Evolutionary conservation across 2,888 invertebrate species (phyloP), one percentile per base, ranked within the genome.

Genomic region (Rambutsinella grinnellia): DNA sequence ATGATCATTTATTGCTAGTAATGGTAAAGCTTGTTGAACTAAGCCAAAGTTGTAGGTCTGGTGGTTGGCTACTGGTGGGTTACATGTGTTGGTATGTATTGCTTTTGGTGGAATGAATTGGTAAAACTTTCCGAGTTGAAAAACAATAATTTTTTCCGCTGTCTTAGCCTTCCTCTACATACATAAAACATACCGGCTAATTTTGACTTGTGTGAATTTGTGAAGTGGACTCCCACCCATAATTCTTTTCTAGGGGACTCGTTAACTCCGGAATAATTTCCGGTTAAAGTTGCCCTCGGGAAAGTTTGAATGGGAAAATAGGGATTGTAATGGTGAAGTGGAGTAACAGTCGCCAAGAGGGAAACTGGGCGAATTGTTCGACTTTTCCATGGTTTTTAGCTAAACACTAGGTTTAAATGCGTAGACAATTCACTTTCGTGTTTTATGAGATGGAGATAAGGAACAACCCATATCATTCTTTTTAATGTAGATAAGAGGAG

Each of bases 221-320:
- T n/a, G n/a, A n/a, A n/a, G n/a, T n/a, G n/a, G n/a, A n/a, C n/a
- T n/a, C n/a, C n/a, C n/a, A n/a, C n/a, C n/a, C n/a, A n/a, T n/a
- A n/a, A n/a, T n/a, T n/a, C n/a, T n/a, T 36, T 36, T 36, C 36
- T 8, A 5, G 65, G 53, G 65, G 10, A 28, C 47, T 57, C 27
- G 57, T 47, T 66, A 57, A 57, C 66, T 57, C 57, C n/a, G n/a
- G 66, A 66, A 47, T 57, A 66, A 66, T 66, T 57, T 66, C 66
- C 66, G 56, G 56, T 46, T 66, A 66, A 66, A 21, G 47, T 28
- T 57, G 66, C 66, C 66, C 66, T 47, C 27, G 66, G 66, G 66
- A 57, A 60, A n/a, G 5, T 36, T 36, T 36, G 36, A 36, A 13
- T 36, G 5, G 6, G 36, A 36, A 36, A 36, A 13, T 13, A 36